Evolutionary conservation across 2,888 invertebrate genomes (phyloP), one percentile per base, ranked within the genome.

Genomic region (Drosophila austrosaltans): DNA sequence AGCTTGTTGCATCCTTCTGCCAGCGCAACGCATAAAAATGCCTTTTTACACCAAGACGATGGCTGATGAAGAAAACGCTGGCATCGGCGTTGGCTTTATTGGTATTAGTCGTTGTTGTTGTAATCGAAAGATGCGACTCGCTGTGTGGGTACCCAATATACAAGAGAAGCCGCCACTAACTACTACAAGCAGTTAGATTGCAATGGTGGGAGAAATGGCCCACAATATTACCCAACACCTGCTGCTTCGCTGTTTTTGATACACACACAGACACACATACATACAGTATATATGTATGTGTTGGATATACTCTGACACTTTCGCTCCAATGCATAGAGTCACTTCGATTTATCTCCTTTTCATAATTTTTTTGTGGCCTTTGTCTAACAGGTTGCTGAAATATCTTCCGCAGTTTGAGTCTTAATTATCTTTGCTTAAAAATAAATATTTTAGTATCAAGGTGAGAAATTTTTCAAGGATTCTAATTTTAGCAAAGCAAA

Each of bases 81-180:
- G 48, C 75, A 75, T 75, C 57, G 68, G 53, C 72, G 74, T 75
- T 75, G 75, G 57, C 66, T 56, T 54, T 60, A 66, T 63, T 68
- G 75, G 60, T 62, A 61, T 68, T 69, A 53, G 57, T 60, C 59
- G 54, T 59, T 56, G 36, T 57, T 77, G 69, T 76, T 76, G 82
- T 87, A 78, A 86, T 89, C 85, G 89, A 86, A 86, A 86, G 85
- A 86, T 86, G 87, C 89, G 89, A 83, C 75, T 77, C 78, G 66
- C 80, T 72, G 68, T 65, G 72, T 77, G 79, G 81, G 70, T 72
- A 71, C 71, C 80, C 77, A 79, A 82, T 79, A 77, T 75, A 73
- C 71, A 56, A 73, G 67, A 72, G 65, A 71, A 56, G 69, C 75
- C 53, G 39, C 48, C 58, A 56, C 66, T 63, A 78, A 76, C 76